Evolutionary conservation across 2,888 invertebrate species (phyloP).

Genomic region (Pristionchus maxplancki): DNA sequence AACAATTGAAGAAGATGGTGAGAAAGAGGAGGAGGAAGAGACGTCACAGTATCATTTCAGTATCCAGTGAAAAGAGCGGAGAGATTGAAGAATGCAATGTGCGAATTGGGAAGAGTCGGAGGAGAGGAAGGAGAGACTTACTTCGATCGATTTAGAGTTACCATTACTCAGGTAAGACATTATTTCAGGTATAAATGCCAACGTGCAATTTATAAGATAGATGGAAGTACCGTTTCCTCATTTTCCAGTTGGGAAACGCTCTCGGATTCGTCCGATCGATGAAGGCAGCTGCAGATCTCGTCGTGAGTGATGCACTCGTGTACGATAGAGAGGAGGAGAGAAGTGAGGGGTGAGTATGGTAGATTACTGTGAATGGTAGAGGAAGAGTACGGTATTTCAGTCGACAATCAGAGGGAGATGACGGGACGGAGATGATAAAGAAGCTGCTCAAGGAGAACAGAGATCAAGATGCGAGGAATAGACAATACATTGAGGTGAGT

Average conservation of each 20-base stretch:
- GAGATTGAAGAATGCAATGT: constrained; percentile 92
- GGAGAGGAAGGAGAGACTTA: constrained; percentile 84
- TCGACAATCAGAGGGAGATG: not conserved
- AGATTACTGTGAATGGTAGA: not conserved
- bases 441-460: constrained; percentile 53
- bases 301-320: constrained; percentile 54
- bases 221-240: no score
- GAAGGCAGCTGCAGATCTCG: constrained; percentile 85
- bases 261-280: constrained; percentile 96
- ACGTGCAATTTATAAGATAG: no score
- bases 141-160: constrained; percentile 91
- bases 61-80: constrained; percentile 91
- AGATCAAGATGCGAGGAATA: constrained; percentile 55
- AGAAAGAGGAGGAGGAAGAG: not conserved
- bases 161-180: constrained; percentile 88
- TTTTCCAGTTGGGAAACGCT: constrained; percentile 84
- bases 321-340: constrained; percentile 53
- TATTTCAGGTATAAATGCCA: not conserved
- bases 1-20: constrained; percentile 83
- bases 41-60: constrained; percentile 66
- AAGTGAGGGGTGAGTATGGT: not conserved
- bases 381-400: not conserved
- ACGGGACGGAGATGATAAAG: constrained; percentile 40
- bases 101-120: constrained; percentile 89
- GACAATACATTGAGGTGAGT: constrained; percentile 59